Conservation (phyloP, 2,113 vertebrate genomes). For the Fukomys damarensis region DNA sequence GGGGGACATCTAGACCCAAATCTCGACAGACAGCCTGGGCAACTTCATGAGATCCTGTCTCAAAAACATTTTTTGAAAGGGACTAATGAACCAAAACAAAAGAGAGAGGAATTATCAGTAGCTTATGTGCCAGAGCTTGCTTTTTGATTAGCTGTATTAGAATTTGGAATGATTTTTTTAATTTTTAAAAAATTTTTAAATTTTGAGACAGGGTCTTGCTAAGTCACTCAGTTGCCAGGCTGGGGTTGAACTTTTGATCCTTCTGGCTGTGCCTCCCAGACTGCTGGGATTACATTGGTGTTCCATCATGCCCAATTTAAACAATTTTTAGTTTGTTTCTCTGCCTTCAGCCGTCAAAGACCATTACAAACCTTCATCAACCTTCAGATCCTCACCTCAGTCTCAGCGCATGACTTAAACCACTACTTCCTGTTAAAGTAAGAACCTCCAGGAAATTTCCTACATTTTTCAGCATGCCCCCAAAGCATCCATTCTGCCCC, state of each 20-base stretch:
- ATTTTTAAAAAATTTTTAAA: not conserved
- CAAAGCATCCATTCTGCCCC: not conserved
- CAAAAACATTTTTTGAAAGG: not conserved
- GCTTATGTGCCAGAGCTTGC: not conserved
- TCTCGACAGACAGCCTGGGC: too few relatives aligned
- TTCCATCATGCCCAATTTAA: not conserved
- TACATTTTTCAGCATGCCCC: not conserved
- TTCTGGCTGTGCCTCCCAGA: not conserved
- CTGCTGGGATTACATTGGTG: not conserved
- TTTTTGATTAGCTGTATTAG: not conserved
- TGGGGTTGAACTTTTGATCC: not conserved
- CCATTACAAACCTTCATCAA: not conserved
- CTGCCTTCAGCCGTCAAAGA: not conserved
- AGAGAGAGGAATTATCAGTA: not conserved
- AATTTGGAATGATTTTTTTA: not conserved
- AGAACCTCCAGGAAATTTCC: not conserved
- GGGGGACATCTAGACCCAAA: too few relatives aligned
- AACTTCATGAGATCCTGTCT: not conserved
- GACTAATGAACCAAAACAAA: not conserved
- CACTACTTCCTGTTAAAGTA: not conserved
- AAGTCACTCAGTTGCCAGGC: not conserved
- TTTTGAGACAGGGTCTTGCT: not conserved
- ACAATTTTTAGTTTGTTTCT: not conserved
- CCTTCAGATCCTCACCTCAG: not conserved
- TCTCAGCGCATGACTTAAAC: not conserved